Conservation (phyloP, 2,797 vertebrate genomes). For the Cuniculus paca region DNA sequence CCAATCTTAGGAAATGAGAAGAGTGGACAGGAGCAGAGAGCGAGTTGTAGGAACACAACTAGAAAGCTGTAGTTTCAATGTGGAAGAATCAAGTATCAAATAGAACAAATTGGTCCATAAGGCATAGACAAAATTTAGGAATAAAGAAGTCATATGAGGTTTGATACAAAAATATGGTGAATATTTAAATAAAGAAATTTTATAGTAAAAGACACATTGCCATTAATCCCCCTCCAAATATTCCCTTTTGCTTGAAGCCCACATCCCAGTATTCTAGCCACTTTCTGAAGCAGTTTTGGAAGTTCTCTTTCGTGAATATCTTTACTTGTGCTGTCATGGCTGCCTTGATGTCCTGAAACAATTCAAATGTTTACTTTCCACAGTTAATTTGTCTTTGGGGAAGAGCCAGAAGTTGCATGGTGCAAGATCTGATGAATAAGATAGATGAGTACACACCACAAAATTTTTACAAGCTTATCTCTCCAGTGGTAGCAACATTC, state of each 20-base stretch:
- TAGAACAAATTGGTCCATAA: slow-evolving; percentile 12
- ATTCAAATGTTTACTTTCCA: not conserved
- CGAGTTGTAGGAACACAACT: not conserved
- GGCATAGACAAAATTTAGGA: slow-evolving; percentile 51
- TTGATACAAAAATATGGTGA: not conserved
- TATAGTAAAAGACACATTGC: not conserved
- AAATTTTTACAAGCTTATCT: not conserved
- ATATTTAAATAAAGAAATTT: not conserved
- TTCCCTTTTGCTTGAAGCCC: not conserved
- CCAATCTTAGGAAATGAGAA: not conserved
- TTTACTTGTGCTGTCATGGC: not conserved
- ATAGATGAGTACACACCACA: not conserved
- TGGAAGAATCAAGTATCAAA: slow-evolving; percentile 19
- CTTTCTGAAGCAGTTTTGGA: not conserved
- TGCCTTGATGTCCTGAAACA: not conserved
- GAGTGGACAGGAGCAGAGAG: not conserved
- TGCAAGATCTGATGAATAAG: not conserved
- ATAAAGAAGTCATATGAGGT: not conserved
- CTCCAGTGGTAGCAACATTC: not conserved
- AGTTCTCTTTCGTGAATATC: not conserved
- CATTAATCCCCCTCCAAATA: not conserved
- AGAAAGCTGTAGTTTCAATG: slow-evolving; percentile 39
- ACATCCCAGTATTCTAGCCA: not conserved
- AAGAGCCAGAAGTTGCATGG: not conserved
- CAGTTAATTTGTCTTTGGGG: not conserved